Evolutionary conservation across 2,113 vertebrate genomes (phyloP).

Genomic region (Syngnathus scovelli): DNA sequence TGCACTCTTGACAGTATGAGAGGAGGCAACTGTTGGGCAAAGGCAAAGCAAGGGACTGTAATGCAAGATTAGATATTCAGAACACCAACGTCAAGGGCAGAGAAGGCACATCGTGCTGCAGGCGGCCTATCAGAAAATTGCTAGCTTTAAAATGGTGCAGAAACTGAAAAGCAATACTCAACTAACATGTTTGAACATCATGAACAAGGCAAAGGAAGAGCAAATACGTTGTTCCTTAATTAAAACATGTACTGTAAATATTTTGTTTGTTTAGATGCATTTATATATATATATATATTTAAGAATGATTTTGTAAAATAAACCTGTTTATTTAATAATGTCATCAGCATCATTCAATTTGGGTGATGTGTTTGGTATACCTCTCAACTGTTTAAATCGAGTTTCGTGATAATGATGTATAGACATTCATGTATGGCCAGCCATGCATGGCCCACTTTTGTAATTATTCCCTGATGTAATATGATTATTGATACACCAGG

Average conservation of each 20-base stretch:
- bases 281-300: too few species aligned
- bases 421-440: constrained; percentile 16
- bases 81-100: constrained; percentile 64
- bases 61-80: constrained; percentile 58
- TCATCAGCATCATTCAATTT: background rate
- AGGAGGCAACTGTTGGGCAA: constrained; percentile 47
- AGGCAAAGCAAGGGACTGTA: constrained; percentile 56
- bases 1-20: constrained; percentile 50
- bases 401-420: constrained; percentile 29
- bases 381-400: background rate
- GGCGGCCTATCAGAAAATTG: constrained; percentile 48
- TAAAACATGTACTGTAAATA: background rate
- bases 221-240: background rate
- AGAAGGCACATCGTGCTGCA: constrained; percentile 59
- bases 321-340: background rate
- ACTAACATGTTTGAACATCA: constrained; percentile 35
- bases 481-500: constrained; percentile 36
- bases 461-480: constrained; percentile 29
- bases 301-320: background rate
- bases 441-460: constrained; percentile 11
- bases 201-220: constrained; percentile 8
- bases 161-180: constrained; percentile 46
- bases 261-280: background rate
- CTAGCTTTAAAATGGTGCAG: constrained; percentile 33
- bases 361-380: constrained; percentile 1